Conservation (phyloP, 2,113 vertebrate genomes). For the Antechinus flavipes region DNA sequence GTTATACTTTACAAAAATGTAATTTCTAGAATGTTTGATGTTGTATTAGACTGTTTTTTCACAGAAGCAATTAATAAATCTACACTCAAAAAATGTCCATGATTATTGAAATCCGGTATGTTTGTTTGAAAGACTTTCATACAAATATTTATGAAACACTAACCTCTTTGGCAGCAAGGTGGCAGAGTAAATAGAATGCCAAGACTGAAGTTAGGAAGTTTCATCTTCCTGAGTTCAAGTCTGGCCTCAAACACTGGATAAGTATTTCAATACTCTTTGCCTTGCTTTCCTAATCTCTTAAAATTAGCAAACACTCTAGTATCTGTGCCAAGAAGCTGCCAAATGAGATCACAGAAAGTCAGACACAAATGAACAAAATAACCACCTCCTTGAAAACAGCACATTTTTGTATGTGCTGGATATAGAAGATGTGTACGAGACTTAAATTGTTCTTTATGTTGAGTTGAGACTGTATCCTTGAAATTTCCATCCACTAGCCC, state of each 20-base stretch:
- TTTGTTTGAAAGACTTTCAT: neutral
- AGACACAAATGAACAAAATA: neutral
- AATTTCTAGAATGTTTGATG: constrained; percentile 73
- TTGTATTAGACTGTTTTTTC: constrained; percentile 70
- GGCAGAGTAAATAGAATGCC: neutral
- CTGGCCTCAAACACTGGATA: neutral
- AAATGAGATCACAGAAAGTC: neutral
- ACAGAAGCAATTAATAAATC: constrained; percentile 76
- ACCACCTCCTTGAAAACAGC: neutral
- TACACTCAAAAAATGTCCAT: constrained; percentile 72
- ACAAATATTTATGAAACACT: constrained; percentile 11
- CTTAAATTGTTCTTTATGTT: neutral
- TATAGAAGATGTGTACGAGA: neutral
- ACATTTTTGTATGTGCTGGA: neutral
- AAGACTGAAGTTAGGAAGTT: neutral
- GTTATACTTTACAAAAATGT: constrained; percentile 74
- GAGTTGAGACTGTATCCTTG: neutral
- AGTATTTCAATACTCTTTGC: neutral
- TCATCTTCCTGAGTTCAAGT: neutral
- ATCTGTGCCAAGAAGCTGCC: neutral
- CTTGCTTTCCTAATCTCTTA: neutral
- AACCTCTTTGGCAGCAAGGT: neutral
- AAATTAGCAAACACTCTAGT: neutral
- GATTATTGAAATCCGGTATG: constrained; percentile 56
- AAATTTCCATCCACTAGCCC: neutral